Conservation (phyloP, 2,888 invertebrate genomes). For the Cylindroiulus punctatus region DNA sequence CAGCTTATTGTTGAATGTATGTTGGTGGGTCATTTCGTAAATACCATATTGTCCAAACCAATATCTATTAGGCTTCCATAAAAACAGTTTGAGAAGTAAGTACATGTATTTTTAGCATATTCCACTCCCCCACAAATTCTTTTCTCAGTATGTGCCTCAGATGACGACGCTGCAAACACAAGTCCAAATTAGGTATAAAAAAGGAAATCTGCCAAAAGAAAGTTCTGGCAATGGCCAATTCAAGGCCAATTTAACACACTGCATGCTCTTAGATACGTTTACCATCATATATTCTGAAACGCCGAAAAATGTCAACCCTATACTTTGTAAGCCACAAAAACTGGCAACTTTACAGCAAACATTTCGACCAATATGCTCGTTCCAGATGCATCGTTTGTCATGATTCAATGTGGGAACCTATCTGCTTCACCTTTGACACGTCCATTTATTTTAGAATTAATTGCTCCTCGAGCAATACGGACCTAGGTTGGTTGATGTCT, state of each 20-base stretch:
- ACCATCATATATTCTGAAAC: too few relatives aligned
- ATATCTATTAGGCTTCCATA: too few relatives aligned
- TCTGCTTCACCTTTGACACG: neutral
- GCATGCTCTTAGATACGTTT: neutral
- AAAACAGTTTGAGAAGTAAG: neutral
- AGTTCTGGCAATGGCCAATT: neutral
- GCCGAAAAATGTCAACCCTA: too few relatives aligned
- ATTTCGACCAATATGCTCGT: neutral
- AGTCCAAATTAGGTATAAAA: neutral
- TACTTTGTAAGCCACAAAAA: too few relatives aligned
- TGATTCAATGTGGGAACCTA: neutral
- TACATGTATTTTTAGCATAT: neutral
- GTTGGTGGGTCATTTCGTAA: too few relatives aligned
- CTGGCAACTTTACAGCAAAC: neutral
- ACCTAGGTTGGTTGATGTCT: constrained; percentile 90
- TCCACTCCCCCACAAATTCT: neutral
- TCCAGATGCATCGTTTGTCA: neutral
- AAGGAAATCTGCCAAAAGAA: constrained; percentile 11
- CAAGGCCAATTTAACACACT: neutral
- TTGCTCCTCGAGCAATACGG: neutral
- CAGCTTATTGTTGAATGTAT: too few relatives aligned
- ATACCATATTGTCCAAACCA: too few relatives aligned
- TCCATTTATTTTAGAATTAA: neutral
- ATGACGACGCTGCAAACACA: neutral
- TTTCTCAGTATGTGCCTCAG: too few relatives aligned